phyloP scores from a whole-genome alignment of 2,113 vertebrate genomes.

The Patagioenas fasciata region DNA sequence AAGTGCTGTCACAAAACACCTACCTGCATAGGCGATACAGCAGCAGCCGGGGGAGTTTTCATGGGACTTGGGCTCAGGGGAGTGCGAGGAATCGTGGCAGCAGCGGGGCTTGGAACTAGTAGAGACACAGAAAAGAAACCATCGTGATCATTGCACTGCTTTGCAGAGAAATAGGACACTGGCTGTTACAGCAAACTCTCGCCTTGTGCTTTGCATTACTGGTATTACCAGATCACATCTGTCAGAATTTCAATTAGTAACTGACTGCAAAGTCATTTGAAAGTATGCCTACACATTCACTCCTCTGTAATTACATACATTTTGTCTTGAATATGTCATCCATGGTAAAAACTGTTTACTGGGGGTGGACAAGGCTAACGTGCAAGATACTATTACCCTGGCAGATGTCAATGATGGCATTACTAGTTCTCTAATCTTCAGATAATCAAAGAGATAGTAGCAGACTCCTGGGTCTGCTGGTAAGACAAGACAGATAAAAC shows the following conservation, averaged over 20 bases:
- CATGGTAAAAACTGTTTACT: not conserved
- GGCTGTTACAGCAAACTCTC: not conserved
- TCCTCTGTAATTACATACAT: conserved; percentile 25
- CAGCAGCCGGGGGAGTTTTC: conserved; percentile 94
- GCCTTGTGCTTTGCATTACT: not conserved
- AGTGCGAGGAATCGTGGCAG: conserved; percentile 87
- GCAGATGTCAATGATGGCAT: conserved; percentile 13
- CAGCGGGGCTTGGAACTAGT: conserved; percentile 75
- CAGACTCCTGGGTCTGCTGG: not conserved
- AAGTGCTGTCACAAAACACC: not conserved
- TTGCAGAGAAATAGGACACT: not conserved
- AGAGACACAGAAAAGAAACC: not conserved
- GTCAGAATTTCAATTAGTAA: conserved; percentile 41
- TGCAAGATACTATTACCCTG: not conserved
- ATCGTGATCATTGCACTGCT: not conserved
- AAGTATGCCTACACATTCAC: conserved; percentile 21
- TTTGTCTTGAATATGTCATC: conserved; percentile 1
- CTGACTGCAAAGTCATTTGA: conserved; percentile 17
- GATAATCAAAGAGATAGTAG: not conserved
- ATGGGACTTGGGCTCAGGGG: conserved; percentile 93
- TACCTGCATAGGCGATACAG: conserved; percentile 96
- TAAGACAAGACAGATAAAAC: not conserved
- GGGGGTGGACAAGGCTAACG: conserved; percentile 6
- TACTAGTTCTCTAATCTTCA: conserved; percentile 7
- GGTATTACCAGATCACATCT: not conserved